Evolutionary conservation across 1,140 invertebrate species (phyloP).

Genomic region (Sycobia sp.): DNA sequence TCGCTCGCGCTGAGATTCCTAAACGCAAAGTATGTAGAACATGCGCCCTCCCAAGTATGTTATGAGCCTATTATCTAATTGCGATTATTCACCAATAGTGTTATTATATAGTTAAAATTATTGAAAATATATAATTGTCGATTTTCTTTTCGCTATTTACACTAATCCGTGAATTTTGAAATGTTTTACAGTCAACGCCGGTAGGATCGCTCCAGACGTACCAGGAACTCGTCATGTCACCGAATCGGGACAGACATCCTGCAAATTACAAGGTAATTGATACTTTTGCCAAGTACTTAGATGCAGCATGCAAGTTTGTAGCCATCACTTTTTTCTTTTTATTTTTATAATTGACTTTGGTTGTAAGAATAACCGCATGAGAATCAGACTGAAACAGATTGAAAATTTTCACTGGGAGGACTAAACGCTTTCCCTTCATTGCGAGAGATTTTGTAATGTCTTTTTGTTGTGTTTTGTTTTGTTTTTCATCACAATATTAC

Average conservation of each 20-base stretch:
- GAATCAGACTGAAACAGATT: constrained; percentile 16
- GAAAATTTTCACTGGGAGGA: constrained; percentile 18
- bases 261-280: constrained; percentile 76
- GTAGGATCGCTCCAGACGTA: constrained; percentile 88
- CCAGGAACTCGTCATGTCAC: constrained; percentile 87
- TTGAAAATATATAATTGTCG: no score
- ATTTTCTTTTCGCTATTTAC: not conserved
- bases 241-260: constrained; percentile 83
- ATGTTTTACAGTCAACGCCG: constrained; percentile 80
- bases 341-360: constrained; percentile 12
- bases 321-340: constrained; percentile 11
- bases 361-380: constrained; percentile 31
- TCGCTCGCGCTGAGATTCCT: constrained; percentile 11
- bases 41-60: constrained; percentile 29
- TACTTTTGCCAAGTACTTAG: not conserved
- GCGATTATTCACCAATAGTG: no score
- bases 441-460: no score
- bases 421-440: constrained; percentile 19
- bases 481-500: not conserved
- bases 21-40: constrained; percentile 1
- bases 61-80: not conserved
- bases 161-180: constrained; percentile 30
- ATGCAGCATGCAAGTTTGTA: constrained; percentile 31
- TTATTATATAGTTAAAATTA: no score
- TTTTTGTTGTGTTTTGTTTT: no score